phyloP scores from a whole-genome alignment of 2,888 invertebrate genomes.

The Euzetes globulus region DNA sequence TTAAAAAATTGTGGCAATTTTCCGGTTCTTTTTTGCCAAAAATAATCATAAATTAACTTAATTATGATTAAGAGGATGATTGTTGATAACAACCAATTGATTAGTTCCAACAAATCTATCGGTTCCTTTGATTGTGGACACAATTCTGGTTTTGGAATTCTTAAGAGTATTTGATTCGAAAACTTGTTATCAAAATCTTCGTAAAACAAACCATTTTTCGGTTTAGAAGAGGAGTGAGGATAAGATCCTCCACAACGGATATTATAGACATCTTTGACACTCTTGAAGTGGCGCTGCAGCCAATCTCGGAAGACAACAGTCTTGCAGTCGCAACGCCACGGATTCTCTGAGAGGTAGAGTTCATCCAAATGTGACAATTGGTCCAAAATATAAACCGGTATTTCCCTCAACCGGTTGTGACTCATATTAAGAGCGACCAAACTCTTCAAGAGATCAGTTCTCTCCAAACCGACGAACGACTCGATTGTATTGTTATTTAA shows the following conservation, averaged over 20 bases:
- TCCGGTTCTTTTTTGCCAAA: conserved; percentile 42
- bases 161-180: conserved; percentile 37
- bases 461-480: conserved; percentile 38
- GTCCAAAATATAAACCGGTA: conserved; percentile 41
- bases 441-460: conserved; percentile 37
- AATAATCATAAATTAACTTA: conserved; percentile 41
- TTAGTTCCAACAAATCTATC: conserved; percentile 40
- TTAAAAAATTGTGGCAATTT: conserved; percentile 42
- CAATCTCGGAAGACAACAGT: conserved; percentile 40
- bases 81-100: conserved; percentile 39
- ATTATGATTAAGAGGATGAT: conserved; percentile 38
- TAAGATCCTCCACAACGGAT: conserved; percentile 38
- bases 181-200: conserved; percentile 9
- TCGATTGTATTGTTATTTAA: conserved; percentile 41
- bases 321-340: conserved; percentile 42
- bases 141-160: conserved; percentile 40
- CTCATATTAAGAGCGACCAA: conserved; percentile 39
- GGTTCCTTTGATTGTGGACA: conserved; percentile 40
- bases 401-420: conserved; percentile 40
- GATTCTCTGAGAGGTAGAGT: conserved; percentile 41
- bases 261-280: conserved; percentile 39
- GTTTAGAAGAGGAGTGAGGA: neutral
- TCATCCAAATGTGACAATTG: conserved; percentile 40
- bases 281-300: conserved; percentile 39
- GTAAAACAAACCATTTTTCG: conserved; percentile 21